Conservation (phyloP, 2,888 invertebrate species). For the Bombylius discolor region DNA sequence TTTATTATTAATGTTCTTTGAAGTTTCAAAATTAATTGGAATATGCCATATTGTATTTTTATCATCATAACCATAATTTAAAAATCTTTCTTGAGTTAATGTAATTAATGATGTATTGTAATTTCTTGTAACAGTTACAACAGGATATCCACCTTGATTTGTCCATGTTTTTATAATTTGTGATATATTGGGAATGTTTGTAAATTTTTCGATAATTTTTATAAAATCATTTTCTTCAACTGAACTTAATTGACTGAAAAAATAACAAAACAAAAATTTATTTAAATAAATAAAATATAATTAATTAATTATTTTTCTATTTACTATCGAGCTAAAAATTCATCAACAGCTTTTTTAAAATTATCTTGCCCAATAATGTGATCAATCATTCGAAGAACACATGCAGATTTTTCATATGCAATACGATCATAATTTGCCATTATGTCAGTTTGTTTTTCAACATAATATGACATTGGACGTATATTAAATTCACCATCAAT, state of each 20-base stretch:
- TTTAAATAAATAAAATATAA: too few relatives aligned
- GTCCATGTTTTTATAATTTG: conserved; percentile 49
- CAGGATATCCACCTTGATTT: conserved; percentile 45
- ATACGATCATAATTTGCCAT: conserved; percentile 65
- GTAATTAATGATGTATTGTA: conserved; percentile 38
- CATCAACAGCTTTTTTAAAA: conserved; percentile 15
- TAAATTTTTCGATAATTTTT: conserved; percentile 22
- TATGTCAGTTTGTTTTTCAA: conserved; percentile 66
- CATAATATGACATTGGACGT: conserved; percentile 59
- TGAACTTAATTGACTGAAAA: conserved; percentile 26
- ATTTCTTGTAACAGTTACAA: conserved; percentile 40
- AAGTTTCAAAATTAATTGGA: conserved; percentile 27
- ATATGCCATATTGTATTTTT: conserved; percentile 25
- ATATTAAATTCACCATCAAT: too few relatives aligned
- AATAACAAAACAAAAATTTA: conserved; percentile 11
- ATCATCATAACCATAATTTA: too few relatives aligned
- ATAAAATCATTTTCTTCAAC: conserved; percentile 29
- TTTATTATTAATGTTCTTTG: too few relatives aligned
- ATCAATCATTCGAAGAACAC: conserved; percentile 10
- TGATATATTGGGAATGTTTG: too few relatives aligned
- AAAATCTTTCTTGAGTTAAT: conserved; percentile 37
- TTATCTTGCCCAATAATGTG: too few relatives aligned
- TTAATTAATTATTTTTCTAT: too few relatives aligned
- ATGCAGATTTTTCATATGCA: conserved; percentile 56
- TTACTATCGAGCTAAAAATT: too few relatives aligned